Conservation (phyloP, 92 coral and sea anemone genomes). For the Epizoanthus ramosus region DNA sequence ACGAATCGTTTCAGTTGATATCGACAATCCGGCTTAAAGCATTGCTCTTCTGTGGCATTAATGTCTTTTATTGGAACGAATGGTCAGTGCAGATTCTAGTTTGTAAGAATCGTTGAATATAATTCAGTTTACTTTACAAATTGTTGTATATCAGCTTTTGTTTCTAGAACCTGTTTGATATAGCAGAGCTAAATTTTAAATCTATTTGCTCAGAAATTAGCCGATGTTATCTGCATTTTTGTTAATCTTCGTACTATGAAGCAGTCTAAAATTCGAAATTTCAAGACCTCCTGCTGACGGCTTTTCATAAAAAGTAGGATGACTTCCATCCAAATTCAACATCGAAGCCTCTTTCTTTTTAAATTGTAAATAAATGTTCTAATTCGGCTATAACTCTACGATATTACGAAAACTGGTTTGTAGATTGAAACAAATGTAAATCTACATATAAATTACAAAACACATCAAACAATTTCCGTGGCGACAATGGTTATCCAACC, state of each 20-base stretch:
- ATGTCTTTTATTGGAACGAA: neutral
- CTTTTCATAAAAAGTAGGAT: neutral
- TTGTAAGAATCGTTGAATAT: neutral
- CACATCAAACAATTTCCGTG: slow-evolving; percentile 23
- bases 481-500: neutral
- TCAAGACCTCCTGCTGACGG: slow-evolving; percentile 9
- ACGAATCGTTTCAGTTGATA: slow-evolving; percentile 22
- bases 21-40: slow-evolving; percentile 14
- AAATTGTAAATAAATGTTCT: slow-evolving; percentile 16
- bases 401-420: neutral
- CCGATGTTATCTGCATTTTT: slow-evolving; percentile 29
- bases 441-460: slow-evolving; percentile 23
- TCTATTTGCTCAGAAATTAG: slow-evolving; percentile 34
- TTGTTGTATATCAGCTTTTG: neutral
- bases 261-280: slow-evolving; percentile 15
- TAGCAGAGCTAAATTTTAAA: neutral
- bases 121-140: slow-evolving; percentile 10
- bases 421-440: neutral
- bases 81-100: neutral
- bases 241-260: slow-evolving; percentile 10
- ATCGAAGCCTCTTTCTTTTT: neutral
- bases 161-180: neutral
- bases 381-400: neutral
- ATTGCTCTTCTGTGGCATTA: too few species aligned
- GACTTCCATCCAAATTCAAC: slow-evolving; percentile 13